Percentiles rank a stretch among this genome's conserved stretches.
phyloP scores from a whole-genome alignment of 2,113 vertebrate genomes.

The Pachycephala philippinensis region DNA sequence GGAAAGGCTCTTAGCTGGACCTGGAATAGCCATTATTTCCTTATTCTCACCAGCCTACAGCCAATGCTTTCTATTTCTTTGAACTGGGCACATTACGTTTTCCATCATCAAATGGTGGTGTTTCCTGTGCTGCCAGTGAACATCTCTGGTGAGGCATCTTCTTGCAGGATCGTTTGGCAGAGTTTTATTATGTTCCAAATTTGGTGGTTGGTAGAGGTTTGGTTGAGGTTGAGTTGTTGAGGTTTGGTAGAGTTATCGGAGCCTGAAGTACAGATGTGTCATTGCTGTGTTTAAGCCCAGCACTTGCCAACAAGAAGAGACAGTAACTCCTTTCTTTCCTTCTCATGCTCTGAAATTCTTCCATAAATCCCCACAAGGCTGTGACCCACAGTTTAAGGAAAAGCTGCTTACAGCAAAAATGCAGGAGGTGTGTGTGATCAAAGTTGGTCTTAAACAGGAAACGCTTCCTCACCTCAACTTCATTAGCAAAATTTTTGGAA shows the following conservation, averaged over 20 bases:
- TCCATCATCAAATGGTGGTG: rapidly evolving
- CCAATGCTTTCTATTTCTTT: background rate
- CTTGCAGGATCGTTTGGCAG: background rate
- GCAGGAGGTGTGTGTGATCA: rapidly evolving
- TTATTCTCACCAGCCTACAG: background rate
- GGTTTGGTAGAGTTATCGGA: too few species aligned
- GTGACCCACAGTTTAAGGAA: background rate
- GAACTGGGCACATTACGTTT: rapidly evolving
- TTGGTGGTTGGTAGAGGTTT: too few species aligned
- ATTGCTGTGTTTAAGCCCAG: background rate
- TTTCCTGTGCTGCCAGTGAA: background rate
- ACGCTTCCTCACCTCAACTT: background rate
- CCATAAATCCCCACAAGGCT: background rate
- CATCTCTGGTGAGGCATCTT: background rate
- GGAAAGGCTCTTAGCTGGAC: background rate
- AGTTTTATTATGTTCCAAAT: background rate
- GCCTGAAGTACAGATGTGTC: background rate
- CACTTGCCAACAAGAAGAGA: background rate
- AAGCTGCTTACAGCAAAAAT: background rate
- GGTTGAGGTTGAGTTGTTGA: too few species aligned
- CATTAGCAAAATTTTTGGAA: background rate
- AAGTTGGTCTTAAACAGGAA: background rate
- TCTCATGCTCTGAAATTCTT: background rate
- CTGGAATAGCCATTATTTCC: background rate
- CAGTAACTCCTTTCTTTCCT: background rate